Conservation (phyloP, 2,113 vertebrate species). For the Sceloporus undulatus region DNA sequence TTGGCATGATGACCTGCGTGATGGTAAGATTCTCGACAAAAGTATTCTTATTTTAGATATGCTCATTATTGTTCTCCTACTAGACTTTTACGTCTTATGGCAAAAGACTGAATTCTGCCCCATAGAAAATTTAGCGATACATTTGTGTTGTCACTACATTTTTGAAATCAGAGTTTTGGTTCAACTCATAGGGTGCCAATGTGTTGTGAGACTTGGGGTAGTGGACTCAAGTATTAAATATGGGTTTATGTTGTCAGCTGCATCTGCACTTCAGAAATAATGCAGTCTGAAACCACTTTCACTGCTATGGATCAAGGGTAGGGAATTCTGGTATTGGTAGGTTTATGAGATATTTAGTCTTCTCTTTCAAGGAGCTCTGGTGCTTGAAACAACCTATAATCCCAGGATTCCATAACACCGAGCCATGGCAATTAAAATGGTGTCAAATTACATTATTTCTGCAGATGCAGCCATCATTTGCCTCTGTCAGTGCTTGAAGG, state of each 20-base stretch:
- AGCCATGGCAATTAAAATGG: too few relatives aligned
- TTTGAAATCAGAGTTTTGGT: background rate
- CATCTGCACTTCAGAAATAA: too few relatives aligned
- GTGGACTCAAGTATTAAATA: background rate
- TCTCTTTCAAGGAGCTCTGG: too few relatives aligned
- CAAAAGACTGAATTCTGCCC: background rate
- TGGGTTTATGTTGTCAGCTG: background rate
- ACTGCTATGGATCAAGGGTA: too few relatives aligned
- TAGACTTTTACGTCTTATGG: background rate
- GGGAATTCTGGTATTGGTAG: too few relatives aligned
- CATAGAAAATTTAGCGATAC: background rate
- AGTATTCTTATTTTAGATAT: background rate
- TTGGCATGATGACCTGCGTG: background rate
- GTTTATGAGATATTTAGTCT: too few relatives aligned
- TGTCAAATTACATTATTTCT: too few relatives aligned
- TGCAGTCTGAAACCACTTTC: too few relatives aligned
- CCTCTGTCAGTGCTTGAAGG: background rate
- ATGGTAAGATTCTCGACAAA: background rate
- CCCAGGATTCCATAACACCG: too few relatives aligned
- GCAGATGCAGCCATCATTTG: background rate
- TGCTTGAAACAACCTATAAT: too few relatives aligned
- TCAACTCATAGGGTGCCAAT: background rate
- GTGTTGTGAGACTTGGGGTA: background rate
- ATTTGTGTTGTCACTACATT: background rate
- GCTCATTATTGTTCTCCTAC: background rate